Evolutionary conservation across 2,113 vertebrate species (phyloP).

Genomic region (Bungarus multicinctus): DNA sequence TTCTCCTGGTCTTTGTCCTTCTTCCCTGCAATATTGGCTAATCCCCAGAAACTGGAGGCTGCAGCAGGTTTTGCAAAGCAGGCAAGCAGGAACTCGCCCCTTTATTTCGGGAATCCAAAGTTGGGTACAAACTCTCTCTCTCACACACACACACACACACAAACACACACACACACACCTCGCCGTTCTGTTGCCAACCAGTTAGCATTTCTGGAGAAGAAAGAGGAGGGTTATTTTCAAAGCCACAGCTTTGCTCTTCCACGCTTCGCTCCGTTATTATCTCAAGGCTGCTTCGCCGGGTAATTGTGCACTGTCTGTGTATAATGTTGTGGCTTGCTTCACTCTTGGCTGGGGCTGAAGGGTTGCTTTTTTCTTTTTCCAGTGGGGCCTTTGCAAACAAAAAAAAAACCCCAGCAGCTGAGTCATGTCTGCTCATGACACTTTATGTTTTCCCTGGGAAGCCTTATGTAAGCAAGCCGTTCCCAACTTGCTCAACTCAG

Average conservation of each 20-base stretch:
- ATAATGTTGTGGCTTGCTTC: neutral
- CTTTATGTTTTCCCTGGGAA: neutral
- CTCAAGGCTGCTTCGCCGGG: no score
- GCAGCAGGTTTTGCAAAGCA: neutral
- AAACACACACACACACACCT: no score
- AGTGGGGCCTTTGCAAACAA: neutral
- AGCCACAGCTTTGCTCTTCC: neutral
- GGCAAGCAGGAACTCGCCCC: neutral
- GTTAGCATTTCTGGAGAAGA: neutral
- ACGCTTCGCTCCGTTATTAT: neutral
- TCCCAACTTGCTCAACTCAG: neutral
- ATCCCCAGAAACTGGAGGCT: neutral
- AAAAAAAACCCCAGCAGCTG: neutral
- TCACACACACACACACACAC: no score
- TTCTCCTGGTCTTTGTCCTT: no score
- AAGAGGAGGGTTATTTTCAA: neutral
- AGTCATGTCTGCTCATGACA: conserved; percentile 29
- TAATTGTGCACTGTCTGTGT: neutral
- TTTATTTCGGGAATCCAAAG: neutral
- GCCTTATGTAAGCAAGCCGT: neutral
- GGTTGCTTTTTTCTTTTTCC: neutral
- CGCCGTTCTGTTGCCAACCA: neutral
- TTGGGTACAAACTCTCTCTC: neutral
- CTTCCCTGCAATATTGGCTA: neutral
- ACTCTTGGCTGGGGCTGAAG: neutral